A percentile compares a stretch with the other conserved stretches of the same genome.
phyloP scores from a whole-genome alignment of 1,140 invertebrate species.

The Ips typographus region DNA sequence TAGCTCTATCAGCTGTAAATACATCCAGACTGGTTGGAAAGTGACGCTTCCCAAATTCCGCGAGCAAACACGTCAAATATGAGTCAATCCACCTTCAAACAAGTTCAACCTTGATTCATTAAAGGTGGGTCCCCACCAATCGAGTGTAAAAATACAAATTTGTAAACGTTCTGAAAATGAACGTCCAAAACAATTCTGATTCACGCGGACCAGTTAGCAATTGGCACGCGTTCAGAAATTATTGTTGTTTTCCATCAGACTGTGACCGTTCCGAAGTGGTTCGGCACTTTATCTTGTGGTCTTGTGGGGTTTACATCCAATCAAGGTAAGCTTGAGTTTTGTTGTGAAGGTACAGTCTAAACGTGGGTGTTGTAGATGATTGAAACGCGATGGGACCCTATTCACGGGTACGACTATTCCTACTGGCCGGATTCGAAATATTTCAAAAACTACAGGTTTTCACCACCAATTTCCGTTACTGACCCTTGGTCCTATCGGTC shows the following conservation, averaged over 20 bases:
- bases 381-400: slow-evolving; percentile 37
- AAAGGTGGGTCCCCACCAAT: not conserved
- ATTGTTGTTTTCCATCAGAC: not conserved
- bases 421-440: slow-evolving; percentile 41
- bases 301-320: slow-evolving; percentile 16
- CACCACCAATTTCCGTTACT: slow-evolving; percentile 31
- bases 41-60: not conserved
- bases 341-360: not conserved
- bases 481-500: slow-evolving; percentile 38
- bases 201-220: slow-evolving; percentile 11
- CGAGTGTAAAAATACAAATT: not conserved
- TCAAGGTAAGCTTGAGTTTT: not conserved
- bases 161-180: not conserved
- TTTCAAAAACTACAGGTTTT: slow-evolving; percentile 39
- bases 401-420: slow-evolving; percentile 39
- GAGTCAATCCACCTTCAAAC: slow-evolving; percentile 1
- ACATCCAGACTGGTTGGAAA: too few species aligned
- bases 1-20: too few species aligned
- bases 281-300: slow-evolving; percentile 2
- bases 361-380: not conserved
- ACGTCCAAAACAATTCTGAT: slow-evolving; percentile 10
- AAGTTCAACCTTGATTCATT: not conserved
- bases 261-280: not conserved
- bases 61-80: not conserved
- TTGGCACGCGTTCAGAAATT: slow-evolving; percentile 25